A percentile compares a stretch with the other conserved stretches of the same genome.
These are phyloP conservation scores for Oscarella lobularis DNA, from an alignment of 37 sponge, comb jelly and placozoan genomes.

Conservation along the genomic window DNA sequence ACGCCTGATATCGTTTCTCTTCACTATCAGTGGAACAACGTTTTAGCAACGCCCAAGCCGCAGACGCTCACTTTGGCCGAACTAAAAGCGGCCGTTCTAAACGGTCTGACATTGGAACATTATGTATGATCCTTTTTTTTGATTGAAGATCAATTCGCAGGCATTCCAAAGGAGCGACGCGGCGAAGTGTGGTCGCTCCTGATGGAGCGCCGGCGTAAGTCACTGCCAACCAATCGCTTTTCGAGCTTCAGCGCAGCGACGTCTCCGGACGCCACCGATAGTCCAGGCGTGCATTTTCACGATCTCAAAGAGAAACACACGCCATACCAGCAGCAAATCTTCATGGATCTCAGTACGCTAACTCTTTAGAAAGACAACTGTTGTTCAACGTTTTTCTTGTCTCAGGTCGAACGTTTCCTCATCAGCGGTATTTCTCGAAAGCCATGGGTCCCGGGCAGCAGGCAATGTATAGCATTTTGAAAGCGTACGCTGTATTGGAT, in stretches of 20 bases:
- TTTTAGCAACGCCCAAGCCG: background rate
- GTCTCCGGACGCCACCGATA: background rate
- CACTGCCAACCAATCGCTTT: no score
- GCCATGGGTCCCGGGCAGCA: constrained; percentile 32
- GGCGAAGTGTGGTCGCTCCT: constrained; percentile 53
- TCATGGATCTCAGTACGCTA: constrained; percentile 41
- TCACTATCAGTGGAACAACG: no score
- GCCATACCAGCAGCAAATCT: constrained; percentile 41
- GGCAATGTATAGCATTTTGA: constrained; percentile 42
- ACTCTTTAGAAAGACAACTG: background rate
- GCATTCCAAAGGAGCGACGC: constrained; percentile 38
- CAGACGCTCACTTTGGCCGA: background rate
- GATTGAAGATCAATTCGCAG: no score
- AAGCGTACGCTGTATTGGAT: constrained; percentile 77
- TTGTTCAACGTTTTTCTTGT: background rate
- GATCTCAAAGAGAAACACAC: constrained; percentile 15
- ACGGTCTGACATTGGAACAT: background rate
- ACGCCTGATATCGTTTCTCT: no score
- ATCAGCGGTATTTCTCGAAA: constrained; percentile 60
- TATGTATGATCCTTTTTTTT: constrained; percentile 7
- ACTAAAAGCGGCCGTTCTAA: background rate
- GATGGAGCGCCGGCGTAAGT: constrained; percentile 2
- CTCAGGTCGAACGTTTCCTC: constrained; percentile 79
- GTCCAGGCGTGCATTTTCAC: constrained; percentile 4
- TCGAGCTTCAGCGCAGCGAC: background rate